Base-by-base conservation (phyloP, 2,888 invertebrate species). In the Lordiphosa andalusiaca region DNA sequence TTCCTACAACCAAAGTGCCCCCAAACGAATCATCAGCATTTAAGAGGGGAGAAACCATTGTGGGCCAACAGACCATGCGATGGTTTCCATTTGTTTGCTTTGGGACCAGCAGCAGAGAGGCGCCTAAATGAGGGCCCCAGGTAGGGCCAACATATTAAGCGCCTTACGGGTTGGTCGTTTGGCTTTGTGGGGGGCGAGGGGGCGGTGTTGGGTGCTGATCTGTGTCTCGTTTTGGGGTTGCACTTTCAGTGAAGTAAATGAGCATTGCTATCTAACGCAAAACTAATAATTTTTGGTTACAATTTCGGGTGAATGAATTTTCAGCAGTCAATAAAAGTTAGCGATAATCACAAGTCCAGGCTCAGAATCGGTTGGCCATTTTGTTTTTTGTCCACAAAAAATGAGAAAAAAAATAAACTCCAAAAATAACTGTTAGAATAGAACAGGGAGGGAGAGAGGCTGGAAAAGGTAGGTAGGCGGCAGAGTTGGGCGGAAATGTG, bases 191-290 rank as follows among this genome's bases (percentile, higher is more conserved):
- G 21, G 50, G 13, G 50, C 33, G 19, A 36, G 21, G 55, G 38
- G 38, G 12, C 12, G 19, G 4, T 16, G 19, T 2, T 7, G 23
- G 46, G 9, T 12, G 10, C 9, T 13, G n/a, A 40, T 30, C n/a
- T 36, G 16, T 13, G 53, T 48, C 55, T 88, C 86, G 88, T 89
- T 88, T 88, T 87, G 88, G 88, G 42, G 42, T 44, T 30, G 42
- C 51, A 84, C 72, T 86, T 82, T 76, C 70, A 87, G 88, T 88
- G 87, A 84, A 88, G 86, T 85, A 87, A 89, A 89, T 89, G 89
- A 85, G 87, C 89, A 89, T 89, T 86, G 88, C 89, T 89, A 89
- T 86, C 71, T 69, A 68, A 80, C 86, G 58, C 87, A 86, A 87
- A 87, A 87, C 87, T 87, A 86, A 84, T 75, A 82, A 85, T 86